Percentiles rank a stretch among this genome's conserved stretches.
Conservation (phyloP, 2,888 invertebrate genomes). For the Noctua janthe region DNA sequence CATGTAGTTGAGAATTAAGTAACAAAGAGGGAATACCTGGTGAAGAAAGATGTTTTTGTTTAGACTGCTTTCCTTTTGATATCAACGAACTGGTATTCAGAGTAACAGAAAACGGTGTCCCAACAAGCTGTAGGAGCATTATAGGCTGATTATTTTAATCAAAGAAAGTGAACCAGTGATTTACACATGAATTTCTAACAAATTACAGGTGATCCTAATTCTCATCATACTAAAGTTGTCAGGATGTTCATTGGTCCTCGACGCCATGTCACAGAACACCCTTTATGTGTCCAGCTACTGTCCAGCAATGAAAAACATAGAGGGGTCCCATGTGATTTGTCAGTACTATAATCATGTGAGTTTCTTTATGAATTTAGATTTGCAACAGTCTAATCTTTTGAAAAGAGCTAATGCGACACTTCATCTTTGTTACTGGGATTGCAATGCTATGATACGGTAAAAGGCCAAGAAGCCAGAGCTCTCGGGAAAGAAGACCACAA, state of each 20-base stretch:
- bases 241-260: slow-evolving; percentile 41
- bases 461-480: not conserved
- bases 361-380: not conserved
- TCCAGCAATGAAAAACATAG: slow-evolving; percentile 33
- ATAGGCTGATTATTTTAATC: not conserved
- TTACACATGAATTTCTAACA: not conserved
- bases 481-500: not conserved
- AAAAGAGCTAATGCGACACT: not conserved
- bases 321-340: slow-evolving; percentile 51
- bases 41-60: not conserved
- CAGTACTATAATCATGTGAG: slow-evolving; percentile 53
- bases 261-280: slow-evolving; percentile 31
- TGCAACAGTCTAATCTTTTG: not conserved
- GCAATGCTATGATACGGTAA: not conserved
- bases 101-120: not conserved
- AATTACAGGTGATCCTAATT: slow-evolving; percentile 38
- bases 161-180: not conserved
- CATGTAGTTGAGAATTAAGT: not conserved
- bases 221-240: slow-evolving; percentile 21
- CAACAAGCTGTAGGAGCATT: not conserved
- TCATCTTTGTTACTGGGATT: not conserved
- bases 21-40: not conserved
- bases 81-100: not conserved
- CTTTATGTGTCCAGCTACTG: slow-evolving; percentile 49
- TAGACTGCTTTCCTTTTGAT: not conserved